phyloP scores from a whole-genome alignment of 2,113 vertebrate genomes.

The Hiodon tergisus region DNA sequence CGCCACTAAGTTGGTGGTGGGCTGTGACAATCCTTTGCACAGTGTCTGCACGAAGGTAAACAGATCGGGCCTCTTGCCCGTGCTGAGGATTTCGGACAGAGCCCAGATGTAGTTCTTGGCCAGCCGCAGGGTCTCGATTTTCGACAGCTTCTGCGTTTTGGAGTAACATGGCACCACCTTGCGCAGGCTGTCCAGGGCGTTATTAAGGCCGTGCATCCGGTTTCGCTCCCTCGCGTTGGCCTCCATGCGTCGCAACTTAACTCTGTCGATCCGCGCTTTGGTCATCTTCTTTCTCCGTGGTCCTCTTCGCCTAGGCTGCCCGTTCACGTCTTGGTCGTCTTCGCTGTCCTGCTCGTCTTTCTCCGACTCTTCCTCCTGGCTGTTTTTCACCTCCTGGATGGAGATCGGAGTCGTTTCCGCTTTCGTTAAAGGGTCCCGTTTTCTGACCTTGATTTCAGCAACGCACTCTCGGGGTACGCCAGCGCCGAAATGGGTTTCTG shows the following conservation, averaged over 20 bases:
- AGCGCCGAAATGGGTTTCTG: conserved; percentile 74
- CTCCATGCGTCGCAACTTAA: conserved; percentile 83
- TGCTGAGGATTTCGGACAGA: conserved; percentile 82
- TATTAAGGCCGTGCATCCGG: conserved; percentile 86
- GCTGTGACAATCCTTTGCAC: conserved; percentile 87
- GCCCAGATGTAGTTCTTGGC: conserved; percentile 93
- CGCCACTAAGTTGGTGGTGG: conserved; percentile 86
- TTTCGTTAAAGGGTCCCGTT: conserved; percentile 56
- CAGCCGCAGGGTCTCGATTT: conserved; percentile 85
- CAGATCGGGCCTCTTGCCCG: conserved; percentile 80
- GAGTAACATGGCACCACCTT: conserved; percentile 91
- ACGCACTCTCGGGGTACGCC: conserved; percentile 77
- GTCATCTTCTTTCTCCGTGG: conserved; percentile 82
- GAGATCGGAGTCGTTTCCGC: conserved; percentile 56
- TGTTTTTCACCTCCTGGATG: conserved; percentile 63
- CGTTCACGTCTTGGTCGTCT: conserved; percentile 73
- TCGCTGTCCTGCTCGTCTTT: conserved; percentile 66
- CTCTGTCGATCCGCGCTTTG: conserved; percentile 77
- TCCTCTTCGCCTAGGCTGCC: conserved; percentile 69
- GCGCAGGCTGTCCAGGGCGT: conserved; percentile 82
- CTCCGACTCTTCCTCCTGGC: conserved; percentile 68
- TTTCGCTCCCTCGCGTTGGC: conserved; percentile 82
- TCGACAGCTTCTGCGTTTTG: conserved; percentile 90
- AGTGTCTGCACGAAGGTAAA: conserved; percentile 87
- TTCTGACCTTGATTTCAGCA: conserved; percentile 72